Evolutionary conservation across 2,888 invertebrate species (phyloP).

Genomic region (Elmis aenea): DNA sequence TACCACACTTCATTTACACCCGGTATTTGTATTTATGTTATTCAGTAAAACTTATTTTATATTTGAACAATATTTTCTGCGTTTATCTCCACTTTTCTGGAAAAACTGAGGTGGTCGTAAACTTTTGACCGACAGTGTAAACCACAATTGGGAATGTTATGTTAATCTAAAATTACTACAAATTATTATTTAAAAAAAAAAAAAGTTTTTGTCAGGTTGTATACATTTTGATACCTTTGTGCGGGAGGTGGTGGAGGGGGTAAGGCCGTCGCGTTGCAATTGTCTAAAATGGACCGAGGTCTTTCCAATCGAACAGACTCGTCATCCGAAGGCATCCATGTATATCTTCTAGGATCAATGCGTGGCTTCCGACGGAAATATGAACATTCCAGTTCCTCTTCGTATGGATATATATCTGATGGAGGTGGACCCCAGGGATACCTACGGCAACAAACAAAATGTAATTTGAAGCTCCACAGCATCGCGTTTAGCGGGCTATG

Average conservation of each 20-base stretch:
- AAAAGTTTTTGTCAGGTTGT: neutral
- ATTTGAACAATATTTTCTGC: too few relatives aligned
- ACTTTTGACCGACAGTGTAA: too few relatives aligned
- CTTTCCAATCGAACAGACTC: conserved; percentile 68
- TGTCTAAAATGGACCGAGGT: conserved; percentile 50
- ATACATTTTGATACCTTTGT: conserved; percentile 44
- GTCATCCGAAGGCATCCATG: conserved; percentile 76
- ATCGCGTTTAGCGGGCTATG: too few relatives aligned
- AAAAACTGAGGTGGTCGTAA: too few relatives aligned
- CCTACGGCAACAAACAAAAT: conserved; percentile 36
- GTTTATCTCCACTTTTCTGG: too few relatives aligned
- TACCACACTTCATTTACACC: too few relatives aligned
- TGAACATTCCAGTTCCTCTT: conserved; percentile 71
- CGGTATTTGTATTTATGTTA: too few relatives aligned
- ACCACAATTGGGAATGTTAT: too few relatives aligned
- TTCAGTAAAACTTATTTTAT: too few relatives aligned
- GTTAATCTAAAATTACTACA: too few relatives aligned
- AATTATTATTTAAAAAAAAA: too few relatives aligned
- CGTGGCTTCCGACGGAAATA: conserved; percentile 77
- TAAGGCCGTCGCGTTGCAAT: conserved; percentile 48
- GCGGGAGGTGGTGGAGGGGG: conserved; percentile 55
- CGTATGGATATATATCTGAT: conserved; percentile 59
- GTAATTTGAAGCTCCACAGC: neutral
- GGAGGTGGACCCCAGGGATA: conserved; percentile 58
- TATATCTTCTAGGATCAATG: conserved; percentile 70